A percentile compares a stretch with the other conserved stretches of the same genome.
phyloP scores from a whole-genome alignment of 2,888 invertebrate species.

The Eueremaeus valkanovi region DNA sequence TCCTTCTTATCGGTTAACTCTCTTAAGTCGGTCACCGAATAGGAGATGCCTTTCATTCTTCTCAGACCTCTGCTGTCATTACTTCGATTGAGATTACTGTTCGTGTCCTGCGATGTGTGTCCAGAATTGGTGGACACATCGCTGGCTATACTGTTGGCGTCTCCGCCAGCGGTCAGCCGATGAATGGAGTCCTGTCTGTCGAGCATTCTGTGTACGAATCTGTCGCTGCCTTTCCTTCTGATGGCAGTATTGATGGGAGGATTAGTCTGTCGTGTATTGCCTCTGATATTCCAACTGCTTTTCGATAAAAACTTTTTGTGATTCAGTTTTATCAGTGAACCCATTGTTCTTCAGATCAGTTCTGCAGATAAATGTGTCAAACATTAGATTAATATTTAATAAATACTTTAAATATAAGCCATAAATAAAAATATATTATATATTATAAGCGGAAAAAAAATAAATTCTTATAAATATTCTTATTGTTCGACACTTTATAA shows the following conservation, averaged over 20 bases:
- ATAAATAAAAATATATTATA: neutral
- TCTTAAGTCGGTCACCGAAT: constrained; percentile 39
- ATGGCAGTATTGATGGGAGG: constrained; percentile 23
- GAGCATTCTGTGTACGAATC: constrained; percentile 17
- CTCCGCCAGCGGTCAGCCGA: neutral
- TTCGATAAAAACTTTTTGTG: constrained; percentile 41
- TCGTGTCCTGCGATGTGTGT: neutral
- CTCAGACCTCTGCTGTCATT: neutral
- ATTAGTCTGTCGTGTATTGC: constrained; percentile 13
- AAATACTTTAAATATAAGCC: neutral
- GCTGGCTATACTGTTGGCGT: neutral
- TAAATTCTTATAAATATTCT: neutral
- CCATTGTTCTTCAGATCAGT: neutral
- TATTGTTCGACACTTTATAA: neutral
- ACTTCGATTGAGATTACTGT: neutral
- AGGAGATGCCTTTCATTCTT: constrained; percentile 35
- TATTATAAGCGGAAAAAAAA: no score
- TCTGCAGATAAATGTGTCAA: neutral
- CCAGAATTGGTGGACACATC: neutral
- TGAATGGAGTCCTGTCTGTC: neutral
- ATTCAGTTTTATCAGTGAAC: constrained; percentile 39
- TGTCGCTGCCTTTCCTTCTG: constrained; percentile 30
- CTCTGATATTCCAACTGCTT: constrained; percentile 41
- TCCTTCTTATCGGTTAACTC: constrained; percentile 36
- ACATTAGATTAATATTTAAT: neutral